Conservation (phyloP, 2,888 invertebrate species). For the Cephus pygmeus region DNA sequence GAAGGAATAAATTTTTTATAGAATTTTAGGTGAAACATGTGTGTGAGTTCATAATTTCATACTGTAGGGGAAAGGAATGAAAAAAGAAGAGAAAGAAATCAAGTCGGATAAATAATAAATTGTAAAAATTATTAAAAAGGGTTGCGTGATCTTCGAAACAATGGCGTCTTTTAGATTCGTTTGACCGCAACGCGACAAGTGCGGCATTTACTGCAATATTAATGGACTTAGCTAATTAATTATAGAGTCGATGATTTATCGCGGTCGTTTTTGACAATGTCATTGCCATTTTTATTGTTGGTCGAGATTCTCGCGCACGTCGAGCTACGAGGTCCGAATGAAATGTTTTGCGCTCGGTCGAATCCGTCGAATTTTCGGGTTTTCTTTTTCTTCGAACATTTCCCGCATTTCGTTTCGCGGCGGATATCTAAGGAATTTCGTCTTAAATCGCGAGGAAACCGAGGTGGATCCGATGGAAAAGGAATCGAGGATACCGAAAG, state of each 20-base stretch:
- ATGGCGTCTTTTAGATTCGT: constrained; percentile 6
- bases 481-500: too few species aligned
- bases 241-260: constrained; percentile 37
- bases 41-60: too few species aligned
- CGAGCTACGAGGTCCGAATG: not conserved
- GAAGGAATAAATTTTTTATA: constrained; percentile 26
- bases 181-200: constrained; percentile 24
- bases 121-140: too few species aligned
- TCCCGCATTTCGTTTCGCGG: not conserved
- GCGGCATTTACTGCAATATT: constrained; percentile 45
- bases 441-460: too few species aligned
- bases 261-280: too few species aligned
- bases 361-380: not conserved
- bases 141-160: too few species aligned
- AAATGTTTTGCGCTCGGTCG: not conserved
- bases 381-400: not conserved
- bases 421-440: too few species aligned
- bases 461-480: too few species aligned
- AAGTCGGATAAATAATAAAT: too few species aligned
- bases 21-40: constrained; percentile 25
- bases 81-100: too few species aligned
- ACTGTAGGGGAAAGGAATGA: constrained; percentile 10
- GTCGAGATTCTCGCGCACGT: not conserved
- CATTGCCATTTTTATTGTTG: too few species aligned
- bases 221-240: constrained; percentile 45